phyloP scores from a whole-genome alignment of 1,140 invertebrate genomes.

The Gryllus bimaculatus region DNA sequence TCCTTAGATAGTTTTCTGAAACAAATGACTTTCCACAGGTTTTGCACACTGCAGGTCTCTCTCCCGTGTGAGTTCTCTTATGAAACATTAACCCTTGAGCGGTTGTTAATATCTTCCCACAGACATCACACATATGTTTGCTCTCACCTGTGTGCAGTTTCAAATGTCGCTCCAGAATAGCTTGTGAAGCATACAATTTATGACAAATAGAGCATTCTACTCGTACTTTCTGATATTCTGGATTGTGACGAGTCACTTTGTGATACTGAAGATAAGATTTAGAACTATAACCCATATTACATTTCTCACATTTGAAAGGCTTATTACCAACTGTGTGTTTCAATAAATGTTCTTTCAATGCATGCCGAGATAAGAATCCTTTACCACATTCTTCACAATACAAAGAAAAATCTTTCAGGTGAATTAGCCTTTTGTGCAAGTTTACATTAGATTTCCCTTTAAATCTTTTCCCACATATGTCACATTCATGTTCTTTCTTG shows the following conservation, averaged over 20 bases:
- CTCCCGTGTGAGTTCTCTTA: conserved; percentile 32
- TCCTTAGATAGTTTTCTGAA: conserved; percentile 56
- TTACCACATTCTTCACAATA: too few species aligned
- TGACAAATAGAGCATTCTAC: too few species aligned
- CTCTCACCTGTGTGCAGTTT: conserved; percentile 32
- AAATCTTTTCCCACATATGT: too few species aligned
- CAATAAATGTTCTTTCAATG: conserved; percentile 33
- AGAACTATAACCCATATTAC: conserved; percentile 31
- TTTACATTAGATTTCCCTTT: too few species aligned
- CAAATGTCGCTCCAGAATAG: conserved; percentile 39
- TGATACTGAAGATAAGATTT: neutral
- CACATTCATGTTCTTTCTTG: too few species aligned
- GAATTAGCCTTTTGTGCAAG: too few species aligned
- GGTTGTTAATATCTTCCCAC: conserved; percentile 46
- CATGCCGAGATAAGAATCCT: conserved; percentile 35
- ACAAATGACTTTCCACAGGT: conserved; percentile 44
- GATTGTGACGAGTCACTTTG: conserved; percentile 36
- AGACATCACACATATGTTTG: conserved; percentile 36
- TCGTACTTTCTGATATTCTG: conserved; percentile 6
- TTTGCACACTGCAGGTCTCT: conserved; percentile 44
- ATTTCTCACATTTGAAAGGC: conserved; percentile 40
- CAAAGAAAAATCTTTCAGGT: too few species aligned
- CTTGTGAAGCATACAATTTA: conserved; percentile 27
- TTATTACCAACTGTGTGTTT: conserved; percentile 47
- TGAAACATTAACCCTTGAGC: conserved; percentile 27